These are phyloP conservation scores for Brachyptera risi DNA, from an alignment of 2,888 invertebrate species.

Conservation along the genomic window DNA sequence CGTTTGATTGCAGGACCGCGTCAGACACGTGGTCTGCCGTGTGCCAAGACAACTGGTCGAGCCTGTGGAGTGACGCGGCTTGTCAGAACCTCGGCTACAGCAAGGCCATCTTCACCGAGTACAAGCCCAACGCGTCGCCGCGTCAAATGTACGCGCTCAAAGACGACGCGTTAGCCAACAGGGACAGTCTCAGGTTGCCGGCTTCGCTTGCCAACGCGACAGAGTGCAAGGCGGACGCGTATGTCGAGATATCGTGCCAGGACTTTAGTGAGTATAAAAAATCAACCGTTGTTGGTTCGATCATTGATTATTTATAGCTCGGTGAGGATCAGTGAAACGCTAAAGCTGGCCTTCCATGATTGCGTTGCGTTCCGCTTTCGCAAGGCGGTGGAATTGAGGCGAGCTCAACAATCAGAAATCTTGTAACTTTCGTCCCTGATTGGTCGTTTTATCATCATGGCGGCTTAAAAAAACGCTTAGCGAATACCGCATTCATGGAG, in stretches of 20 bases:
- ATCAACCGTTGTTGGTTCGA: too few species aligned
- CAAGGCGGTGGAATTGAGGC: too few species aligned
- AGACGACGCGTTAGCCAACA: slow-evolving; percentile 33
- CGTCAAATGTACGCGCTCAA: slow-evolving; percentile 37
- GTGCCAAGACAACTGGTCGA: slow-evolving; percentile 54
- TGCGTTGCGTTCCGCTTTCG: too few species aligned
- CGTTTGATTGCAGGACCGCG: too few species aligned
- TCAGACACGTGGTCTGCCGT: slow-evolving; percentile 46
- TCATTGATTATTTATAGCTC: too few species aligned
- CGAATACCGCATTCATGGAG: too few species aligned
- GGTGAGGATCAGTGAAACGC: too few species aligned
- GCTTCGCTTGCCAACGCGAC: slow-evolving; percentile 9
- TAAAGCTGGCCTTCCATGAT: too few species aligned
- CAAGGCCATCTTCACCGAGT: slow-evolving; percentile 43
- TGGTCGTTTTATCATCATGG: too few species aligned
- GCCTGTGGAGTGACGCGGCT: slow-evolving; percentile 50
- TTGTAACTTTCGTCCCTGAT: too few species aligned
- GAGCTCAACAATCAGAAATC: too few species aligned
- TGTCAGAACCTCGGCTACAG: slow-evolving; percentile 54
- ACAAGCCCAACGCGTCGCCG: slow-evolving; percentile 34
- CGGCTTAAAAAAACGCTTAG: too few species aligned
- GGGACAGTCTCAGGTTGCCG: not conserved
- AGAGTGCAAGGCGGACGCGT: slow-evolving; percentile 39
- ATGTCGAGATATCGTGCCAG: slow-evolving; percentile 53
- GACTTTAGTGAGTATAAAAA: slow-evolving; percentile 48